Conservation (phyloP, 2,797 vertebrate species). For the Novumbra hubbsi region DNA sequence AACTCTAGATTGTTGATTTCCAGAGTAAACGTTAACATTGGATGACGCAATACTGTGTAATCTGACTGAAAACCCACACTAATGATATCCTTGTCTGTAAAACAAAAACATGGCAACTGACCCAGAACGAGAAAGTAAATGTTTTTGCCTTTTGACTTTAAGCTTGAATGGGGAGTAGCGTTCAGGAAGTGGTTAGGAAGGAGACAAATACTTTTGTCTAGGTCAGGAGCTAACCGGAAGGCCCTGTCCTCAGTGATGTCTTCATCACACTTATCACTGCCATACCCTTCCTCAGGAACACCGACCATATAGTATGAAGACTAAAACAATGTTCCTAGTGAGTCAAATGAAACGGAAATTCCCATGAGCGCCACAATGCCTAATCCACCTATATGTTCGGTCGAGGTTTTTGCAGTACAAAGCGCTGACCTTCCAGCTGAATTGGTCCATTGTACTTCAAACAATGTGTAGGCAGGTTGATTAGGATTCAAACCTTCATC, state of each 20-base stretch:
- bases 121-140: not conserved
- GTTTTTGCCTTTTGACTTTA: not conserved
- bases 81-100: not conserved
- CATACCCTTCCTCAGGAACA: not conserved
- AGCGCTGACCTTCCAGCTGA: too few relatives aligned
- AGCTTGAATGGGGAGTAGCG: not conserved
- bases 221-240: not conserved
- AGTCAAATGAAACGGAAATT: too few relatives aligned
- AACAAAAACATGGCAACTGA: conserved; percentile 12
- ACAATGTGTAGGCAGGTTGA: too few relatives aligned
- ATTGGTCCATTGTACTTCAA: too few relatives aligned
- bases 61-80: too few relatives aligned
- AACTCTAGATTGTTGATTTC: not conserved
- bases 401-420: too few relatives aligned
- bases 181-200: not conserved
- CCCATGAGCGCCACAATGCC: too few relatives aligned
- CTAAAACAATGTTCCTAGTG: not conserved
- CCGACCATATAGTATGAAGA: not conserved
- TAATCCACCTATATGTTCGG: too few relatives aligned
- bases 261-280: not conserved
- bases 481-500: too few relatives aligned
- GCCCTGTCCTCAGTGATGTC: not conserved
- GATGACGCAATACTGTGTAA: too few relatives aligned
- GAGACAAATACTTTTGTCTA: not conserved
- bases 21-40: not conserved